These are phyloP conservation scores for Lateolabrax maculatus DNA, from an alignment of 2,797 vertebrate species.

Conservation along the genomic window DNA sequence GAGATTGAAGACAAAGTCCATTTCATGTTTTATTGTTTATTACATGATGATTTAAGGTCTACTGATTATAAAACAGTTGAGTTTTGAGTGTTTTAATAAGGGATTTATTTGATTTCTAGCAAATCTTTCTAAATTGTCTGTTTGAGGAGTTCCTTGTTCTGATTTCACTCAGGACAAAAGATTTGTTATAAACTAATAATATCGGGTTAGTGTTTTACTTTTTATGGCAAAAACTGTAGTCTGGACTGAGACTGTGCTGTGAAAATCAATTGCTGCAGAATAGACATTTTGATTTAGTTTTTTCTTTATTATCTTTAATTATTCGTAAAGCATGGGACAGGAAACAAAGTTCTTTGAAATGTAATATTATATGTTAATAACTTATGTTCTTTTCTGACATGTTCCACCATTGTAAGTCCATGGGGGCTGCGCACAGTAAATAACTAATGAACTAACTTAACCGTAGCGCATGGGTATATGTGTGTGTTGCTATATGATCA, in stretches of 20 bases:
- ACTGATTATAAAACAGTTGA: background rate
- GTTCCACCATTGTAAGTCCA: background rate
- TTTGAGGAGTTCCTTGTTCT: background rate
- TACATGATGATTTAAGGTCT: background rate
- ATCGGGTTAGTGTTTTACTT: background rate
- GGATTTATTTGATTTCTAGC: no score
- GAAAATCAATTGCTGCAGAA: background rate
- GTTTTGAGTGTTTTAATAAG: background rate
- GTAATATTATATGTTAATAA: background rate
- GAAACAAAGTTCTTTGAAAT: background rate
- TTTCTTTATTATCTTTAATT: no score
- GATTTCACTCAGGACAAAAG: background rate
- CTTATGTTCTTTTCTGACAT: background rate
- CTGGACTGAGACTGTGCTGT: background rate
- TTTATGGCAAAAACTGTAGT: background rate
- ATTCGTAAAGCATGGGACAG: background rate
- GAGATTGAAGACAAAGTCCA: no score
- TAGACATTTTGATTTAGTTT: background rate
- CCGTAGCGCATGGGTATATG: constrained; percentile 2
- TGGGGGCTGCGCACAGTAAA: background rate
- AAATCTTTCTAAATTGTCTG: no score
- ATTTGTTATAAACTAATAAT: background rate
- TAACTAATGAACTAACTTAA: background rate
- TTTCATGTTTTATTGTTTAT: background rate
- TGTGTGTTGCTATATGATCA: background rate